Conservation (phyloP, 2,888 invertebrate genomes). For the Apodemia duryi region DNA sequence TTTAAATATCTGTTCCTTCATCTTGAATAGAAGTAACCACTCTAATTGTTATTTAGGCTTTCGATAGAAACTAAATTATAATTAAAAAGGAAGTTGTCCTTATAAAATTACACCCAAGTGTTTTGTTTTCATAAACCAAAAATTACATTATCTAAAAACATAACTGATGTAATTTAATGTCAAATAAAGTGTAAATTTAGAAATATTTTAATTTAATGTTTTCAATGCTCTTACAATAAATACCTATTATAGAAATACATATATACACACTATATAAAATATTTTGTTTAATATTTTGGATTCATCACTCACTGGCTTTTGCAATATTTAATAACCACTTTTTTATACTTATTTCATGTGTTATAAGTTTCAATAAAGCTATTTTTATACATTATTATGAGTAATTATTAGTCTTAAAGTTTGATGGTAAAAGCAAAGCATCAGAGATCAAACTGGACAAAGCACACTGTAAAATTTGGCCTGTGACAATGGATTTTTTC, state of each 20-base stretch:
- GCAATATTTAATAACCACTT: too few relatives aligned
- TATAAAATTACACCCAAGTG: too few relatives aligned
- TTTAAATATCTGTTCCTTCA: not conserved
- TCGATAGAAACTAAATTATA: too few relatives aligned
- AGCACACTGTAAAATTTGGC: not conserved
- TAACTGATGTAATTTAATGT: not conserved
- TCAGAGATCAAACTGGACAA: not conserved
- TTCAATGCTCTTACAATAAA: conserved; percentile 27
- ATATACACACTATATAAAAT: conserved; percentile 25
- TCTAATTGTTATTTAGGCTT: not conserved
- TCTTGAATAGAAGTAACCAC: not conserved
- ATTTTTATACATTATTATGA: not conserved
- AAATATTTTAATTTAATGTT: not conserved
- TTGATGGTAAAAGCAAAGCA: not conserved
- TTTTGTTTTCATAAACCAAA: too few relatives aligned
- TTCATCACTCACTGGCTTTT: too few relatives aligned
- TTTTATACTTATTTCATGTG: too few relatives aligned
- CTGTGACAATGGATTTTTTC: not conserved
- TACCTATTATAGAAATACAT: conserved; percentile 11
- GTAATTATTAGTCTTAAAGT: not conserved
- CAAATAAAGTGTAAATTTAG: not conserved
- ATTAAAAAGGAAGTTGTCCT: too few relatives aligned
- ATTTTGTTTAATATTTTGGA: too few relatives aligned
- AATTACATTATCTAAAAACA: not conserved
- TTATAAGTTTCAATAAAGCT: too few relatives aligned